Percentiles rank a stretch among this genome's conserved stretches.
phyloP scores from a whole-genome alignment of 1,140 invertebrate genomes.

The Euura lappo region DNA sequence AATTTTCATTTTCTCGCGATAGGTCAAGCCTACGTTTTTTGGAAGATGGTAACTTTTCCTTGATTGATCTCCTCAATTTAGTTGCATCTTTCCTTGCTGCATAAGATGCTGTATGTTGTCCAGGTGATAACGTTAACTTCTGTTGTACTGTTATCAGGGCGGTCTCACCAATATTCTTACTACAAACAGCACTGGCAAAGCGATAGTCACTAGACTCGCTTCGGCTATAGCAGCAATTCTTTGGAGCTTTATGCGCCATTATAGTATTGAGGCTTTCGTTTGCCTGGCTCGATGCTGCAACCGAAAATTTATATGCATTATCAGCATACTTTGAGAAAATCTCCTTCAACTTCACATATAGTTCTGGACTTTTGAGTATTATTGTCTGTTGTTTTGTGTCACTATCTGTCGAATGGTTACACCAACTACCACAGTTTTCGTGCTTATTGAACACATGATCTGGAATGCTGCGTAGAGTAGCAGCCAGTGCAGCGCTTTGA shows the following conservation, averaged over 20 bases:
- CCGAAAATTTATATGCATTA: slow-evolving; percentile 19
- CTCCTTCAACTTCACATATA: slow-evolving; percentile 8
- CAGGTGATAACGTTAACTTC: neutral
- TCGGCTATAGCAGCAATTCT: slow-evolving; percentile 13
- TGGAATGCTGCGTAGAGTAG: slow-evolving; percentile 18
- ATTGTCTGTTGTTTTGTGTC: slow-evolving; percentile 8
- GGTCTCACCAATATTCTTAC: slow-evolving; percentile 13
- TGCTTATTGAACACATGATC: slow-evolving; percentile 17
- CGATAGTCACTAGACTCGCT: slow-evolving; percentile 14
- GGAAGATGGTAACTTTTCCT: neutral
- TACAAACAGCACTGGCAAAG: slow-evolving; percentile 13
- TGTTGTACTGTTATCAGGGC: neutral
- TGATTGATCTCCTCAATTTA: neutral
- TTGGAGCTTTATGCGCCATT: slow-evolving; percentile 12
- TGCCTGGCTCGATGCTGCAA: slow-evolving; percentile 15
- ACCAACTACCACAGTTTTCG: slow-evolving; percentile 25
- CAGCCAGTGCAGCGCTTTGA: slow-evolving; percentile 12
- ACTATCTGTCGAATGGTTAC: too few relatives aligned
- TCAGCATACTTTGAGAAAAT: slow-evolving; percentile 18
- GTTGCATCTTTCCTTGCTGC: neutral
- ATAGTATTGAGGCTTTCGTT: slow-evolving; percentile 21
- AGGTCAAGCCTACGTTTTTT: neutral
- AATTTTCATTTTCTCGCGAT: neutral
- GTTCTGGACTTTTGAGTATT: slow-evolving; percentile 2
- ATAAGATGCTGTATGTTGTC: neutral